Conservation (phyloP, 2,888 invertebrate genomes). For the Tridacna crocea region DNA sequence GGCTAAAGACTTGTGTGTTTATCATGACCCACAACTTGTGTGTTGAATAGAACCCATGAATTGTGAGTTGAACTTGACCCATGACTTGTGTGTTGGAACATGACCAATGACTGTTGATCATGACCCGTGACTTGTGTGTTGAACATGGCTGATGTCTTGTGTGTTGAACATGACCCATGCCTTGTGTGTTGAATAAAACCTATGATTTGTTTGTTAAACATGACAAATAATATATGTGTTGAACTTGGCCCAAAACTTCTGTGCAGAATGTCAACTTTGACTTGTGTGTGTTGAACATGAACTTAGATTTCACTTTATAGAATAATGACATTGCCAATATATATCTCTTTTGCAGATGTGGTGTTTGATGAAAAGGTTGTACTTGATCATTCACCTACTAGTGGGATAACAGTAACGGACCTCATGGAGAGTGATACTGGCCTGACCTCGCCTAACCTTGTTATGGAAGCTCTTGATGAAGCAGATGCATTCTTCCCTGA, state of each 20-base stretch:
- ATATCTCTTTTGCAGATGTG: not conserved
- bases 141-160: too few species aligned
- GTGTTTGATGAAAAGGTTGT: not conserved
- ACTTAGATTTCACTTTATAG: not conserved
- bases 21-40: too few species aligned
- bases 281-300: slow-evolving; percentile 3
- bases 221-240: not conserved
- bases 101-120: too few species aligned
- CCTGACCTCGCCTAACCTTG: not conserved
- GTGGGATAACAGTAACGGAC: not conserved
- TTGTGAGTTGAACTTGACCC: too few species aligned
- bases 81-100: too few species aligned
- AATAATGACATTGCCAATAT: not conserved
- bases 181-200: too few species aligned
- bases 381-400: not conserved
- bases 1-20: too few species aligned
- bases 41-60: too few species aligned
- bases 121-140: too few species aligned
- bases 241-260: not conserved
- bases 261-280: not conserved
- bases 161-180: too few species aligned
- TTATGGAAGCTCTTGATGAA: slow-evolving; percentile 14
- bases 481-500: slow-evolving; percentile 21
- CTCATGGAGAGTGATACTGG: not conserved
- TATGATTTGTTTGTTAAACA: too few species aligned